Evolutionary conservation across 2,888 invertebrate genomes (phyloP).

Genomic region (Drosophila limbata): DNA sequence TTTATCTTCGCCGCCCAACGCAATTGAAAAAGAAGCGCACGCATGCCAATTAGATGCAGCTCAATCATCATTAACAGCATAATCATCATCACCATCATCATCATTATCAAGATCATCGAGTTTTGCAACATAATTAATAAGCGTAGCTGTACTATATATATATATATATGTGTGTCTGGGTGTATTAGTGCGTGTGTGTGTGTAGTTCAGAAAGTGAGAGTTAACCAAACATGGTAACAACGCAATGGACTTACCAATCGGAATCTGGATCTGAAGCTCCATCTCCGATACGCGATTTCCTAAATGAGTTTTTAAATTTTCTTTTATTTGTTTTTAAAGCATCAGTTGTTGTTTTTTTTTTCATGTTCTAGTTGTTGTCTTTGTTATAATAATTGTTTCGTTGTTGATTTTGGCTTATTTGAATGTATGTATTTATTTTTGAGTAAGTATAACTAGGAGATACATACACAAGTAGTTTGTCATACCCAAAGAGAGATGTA

Average conservation of each 20-base stretch:
- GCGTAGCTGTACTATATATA: slow-evolving; percentile 39
- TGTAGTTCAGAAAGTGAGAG: slow-evolving; percentile 51
- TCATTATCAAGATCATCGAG: slow-evolving; percentile 31
- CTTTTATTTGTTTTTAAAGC: slow-evolving; percentile 40
- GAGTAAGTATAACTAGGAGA: slow-evolving; percentile 1
- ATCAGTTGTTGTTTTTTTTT: slow-evolving; percentile 9
- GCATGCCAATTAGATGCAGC: slow-evolving; percentile 75
- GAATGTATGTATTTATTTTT: background rate
- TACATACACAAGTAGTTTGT: background rate
- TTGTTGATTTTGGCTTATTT: slow-evolving; percentile 6
- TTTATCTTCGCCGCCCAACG: slow-evolving; percentile 41
- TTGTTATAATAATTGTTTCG: slow-evolving; percentile 16
- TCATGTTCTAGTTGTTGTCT: slow-evolving; percentile 11
- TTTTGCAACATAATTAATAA: slow-evolving; percentile 59
- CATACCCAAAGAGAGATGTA: slow-evolving; percentile 1
- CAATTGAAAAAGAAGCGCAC: slow-evolving; percentile 73
- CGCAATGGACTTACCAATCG: slow-evolving; percentile 83
- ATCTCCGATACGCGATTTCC: slow-evolving; percentile 84
- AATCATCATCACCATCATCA: slow-evolving; percentile 25
- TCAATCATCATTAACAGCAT: slow-evolving; percentile 46
- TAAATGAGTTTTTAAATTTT: slow-evolving; percentile 77
- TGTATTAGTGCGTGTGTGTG: slow-evolving; percentile 14
- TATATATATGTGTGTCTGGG: slow-evolving; percentile 3
- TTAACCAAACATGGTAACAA: slow-evolving; percentile 51
- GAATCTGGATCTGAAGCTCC: slow-evolving; percentile 84